Evolutionary conservation across 2,888 invertebrate species (phyloP).

Genomic region (Amblyteles armatorius): DNA sequence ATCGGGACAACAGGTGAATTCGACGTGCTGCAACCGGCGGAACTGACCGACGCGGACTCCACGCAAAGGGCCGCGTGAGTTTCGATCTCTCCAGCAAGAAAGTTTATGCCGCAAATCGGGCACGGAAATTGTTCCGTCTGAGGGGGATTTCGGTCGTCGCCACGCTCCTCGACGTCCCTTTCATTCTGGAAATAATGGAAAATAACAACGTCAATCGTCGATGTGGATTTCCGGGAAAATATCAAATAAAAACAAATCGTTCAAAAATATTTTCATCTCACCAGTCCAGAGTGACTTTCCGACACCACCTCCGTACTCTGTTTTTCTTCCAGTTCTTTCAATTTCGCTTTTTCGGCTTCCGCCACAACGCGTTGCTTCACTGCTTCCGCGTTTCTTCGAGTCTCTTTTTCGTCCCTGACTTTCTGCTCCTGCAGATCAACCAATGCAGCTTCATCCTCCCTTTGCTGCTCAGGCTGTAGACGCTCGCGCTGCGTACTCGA

Average conservation of each 20-base stretch:
- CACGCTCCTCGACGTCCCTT: slow-evolving; percentile 9
- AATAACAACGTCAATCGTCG: not conserved
- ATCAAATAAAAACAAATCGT: not conserved
- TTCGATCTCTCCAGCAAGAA: slow-evolving; percentile 73
- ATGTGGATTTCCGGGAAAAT: not conserved
- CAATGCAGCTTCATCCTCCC: slow-evolving; percentile 32
- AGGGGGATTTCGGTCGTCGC: slow-evolving; percentile 38
- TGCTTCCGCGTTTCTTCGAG: slow-evolving; percentile 30
- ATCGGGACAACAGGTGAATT: slow-evolving; percentile 25
- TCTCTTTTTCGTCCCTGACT: slow-evolving; percentile 14
- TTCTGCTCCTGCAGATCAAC: slow-evolving; percentile 55
- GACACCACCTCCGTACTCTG: not conserved
- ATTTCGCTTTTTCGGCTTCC: slow-evolving; percentile 32
- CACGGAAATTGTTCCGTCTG: slow-evolving; percentile 64
- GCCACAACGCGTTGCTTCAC: slow-evolving; percentile 43
- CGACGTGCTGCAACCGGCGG: slow-evolving; percentile 48
- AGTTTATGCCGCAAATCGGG: slow-evolving; percentile 78
- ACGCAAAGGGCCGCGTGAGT: slow-evolving; percentile 77
- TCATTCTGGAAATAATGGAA: not conserved
- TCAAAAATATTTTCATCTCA: slow-evolving; percentile 22
- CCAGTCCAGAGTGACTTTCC: slow-evolving; percentile 15
- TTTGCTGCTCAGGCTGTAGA: not conserved
- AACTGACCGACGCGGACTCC: slow-evolving; percentile 67
- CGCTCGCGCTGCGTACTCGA: slow-evolving; percentile 22
- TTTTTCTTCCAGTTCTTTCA: slow-evolving; percentile 24